A percentile compares a stretch with the other conserved stretches of the same genome.
These are phyloP conservation scores for Cinclus mexicanus DNA, from an alignment of 2,113 vertebrate genomes.

Conservation along the genomic window DNA sequence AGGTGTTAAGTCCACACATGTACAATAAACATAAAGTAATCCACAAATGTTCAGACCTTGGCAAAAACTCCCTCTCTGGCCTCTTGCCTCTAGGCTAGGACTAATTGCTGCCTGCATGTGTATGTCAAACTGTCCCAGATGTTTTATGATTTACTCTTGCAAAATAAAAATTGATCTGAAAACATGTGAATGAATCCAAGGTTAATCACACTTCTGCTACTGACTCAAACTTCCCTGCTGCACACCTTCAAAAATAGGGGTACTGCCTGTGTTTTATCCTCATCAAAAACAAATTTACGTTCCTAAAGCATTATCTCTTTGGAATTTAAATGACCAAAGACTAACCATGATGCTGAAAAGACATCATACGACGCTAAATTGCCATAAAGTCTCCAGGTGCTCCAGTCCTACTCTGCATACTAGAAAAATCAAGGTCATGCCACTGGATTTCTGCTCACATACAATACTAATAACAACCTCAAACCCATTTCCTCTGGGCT, in stretches of 20 bases:
- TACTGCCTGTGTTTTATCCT: background rate
- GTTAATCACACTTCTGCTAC: slow-evolving; percentile 7
- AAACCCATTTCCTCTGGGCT: background rate
- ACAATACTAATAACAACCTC: background rate
- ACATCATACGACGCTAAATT: background rate
- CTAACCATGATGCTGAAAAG: background rate
- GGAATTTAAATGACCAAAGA: background rate
- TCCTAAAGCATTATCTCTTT: background rate
- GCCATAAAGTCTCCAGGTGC: background rate
- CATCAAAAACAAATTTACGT: background rate
- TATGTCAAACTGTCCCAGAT: slow-evolving; percentile 19
- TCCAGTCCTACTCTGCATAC: background rate
- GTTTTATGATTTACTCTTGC: background rate
- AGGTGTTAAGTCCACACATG: background rate
- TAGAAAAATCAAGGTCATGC: background rate
- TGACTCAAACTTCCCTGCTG: background rate
- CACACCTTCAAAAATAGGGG: background rate
- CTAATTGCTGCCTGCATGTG: background rate
- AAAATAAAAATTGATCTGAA: background rate
- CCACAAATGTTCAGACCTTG: background rate
- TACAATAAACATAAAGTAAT: background rate
- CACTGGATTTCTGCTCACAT: background rate
- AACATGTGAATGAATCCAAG: background rate
- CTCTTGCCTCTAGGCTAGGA: background rate
- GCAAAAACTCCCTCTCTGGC: background rate